Percentiles rank a stretch among this genome's conserved stretches.
phyloP scores from a whole-genome alignment of 2,888 invertebrate genomes.

The Dasypolia templi region DNA sequence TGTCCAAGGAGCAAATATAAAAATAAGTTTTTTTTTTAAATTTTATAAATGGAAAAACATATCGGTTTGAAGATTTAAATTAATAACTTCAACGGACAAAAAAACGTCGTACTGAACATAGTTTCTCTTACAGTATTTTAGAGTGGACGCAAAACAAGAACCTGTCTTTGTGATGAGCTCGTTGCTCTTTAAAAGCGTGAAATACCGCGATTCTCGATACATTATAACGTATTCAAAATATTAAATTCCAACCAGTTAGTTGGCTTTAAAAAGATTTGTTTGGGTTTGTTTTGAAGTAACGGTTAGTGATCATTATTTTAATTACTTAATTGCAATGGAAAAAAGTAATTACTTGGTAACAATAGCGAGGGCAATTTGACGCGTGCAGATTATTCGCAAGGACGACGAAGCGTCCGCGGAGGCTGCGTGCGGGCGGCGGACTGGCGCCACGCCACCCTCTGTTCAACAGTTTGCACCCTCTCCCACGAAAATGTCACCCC shows the following conservation, averaged over 20 bases:
- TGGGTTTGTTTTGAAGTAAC: constrained; percentile 3
- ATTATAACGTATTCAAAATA: constrained; percentile 42
- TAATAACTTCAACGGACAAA: constrained; percentile 3
- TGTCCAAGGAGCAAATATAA: not conserved
- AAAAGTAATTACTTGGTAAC: constrained; percentile 50
- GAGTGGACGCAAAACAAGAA: not conserved
- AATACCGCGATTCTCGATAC: constrained; percentile 29
- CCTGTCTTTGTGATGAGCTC: constrained; percentile 24
- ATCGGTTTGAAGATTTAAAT: not conserved
- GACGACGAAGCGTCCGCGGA: constrained; percentile 74
- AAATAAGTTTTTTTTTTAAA: too few relatives aligned
- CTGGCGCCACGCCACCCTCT: constrained; percentile 86
- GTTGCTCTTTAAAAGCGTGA: constrained; percentile 30
- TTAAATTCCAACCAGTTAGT: constrained; percentile 29
- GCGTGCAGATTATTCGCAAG: constrained; percentile 66
- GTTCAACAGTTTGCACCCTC: constrained; percentile 89
- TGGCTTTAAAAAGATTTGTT: not conserved
- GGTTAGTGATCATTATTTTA: not conserved
- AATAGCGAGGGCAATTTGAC: constrained; percentile 61
- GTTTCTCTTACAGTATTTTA: not conserved
- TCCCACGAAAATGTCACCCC: constrained; percentile 77
- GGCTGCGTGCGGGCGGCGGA: constrained; percentile 81
- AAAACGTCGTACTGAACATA: not conserved
- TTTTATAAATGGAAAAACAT: not conserved
- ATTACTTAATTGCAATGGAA: constrained; percentile 15